These are phyloP conservation scores for Corapipo altera DNA, from an alignment of 2,113 vertebrate species.

Conservation along the genomic window DNA sequence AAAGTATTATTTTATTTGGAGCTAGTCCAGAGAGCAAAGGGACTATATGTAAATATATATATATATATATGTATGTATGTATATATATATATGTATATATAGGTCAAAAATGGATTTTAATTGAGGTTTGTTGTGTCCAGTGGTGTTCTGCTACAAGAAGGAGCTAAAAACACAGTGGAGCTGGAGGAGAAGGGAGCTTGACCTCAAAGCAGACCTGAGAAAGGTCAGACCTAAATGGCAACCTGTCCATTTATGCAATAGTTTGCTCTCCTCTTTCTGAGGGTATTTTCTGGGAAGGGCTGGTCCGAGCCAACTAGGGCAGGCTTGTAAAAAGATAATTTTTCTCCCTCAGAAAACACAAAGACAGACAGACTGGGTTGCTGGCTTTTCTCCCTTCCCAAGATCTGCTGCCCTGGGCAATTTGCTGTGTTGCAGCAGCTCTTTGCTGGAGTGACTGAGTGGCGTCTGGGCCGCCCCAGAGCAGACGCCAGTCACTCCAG, in stretches of 20 bases:
- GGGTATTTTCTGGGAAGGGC: conserved; percentile 63
- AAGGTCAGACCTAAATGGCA: conserved; percentile 54
- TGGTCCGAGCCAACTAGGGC: conserved; percentile 58
- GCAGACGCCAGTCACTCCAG: conserved; percentile 63
- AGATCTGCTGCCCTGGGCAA: conserved; percentile 69
- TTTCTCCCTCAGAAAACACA: conserved; percentile 59
- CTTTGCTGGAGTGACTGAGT: conserved; percentile 52
- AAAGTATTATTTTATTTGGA: background rate
- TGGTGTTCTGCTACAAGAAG: background rate
- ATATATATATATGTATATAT: background rate
- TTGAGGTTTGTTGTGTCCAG: background rate
- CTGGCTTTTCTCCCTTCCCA: conserved; percentile 54
- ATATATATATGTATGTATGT: background rate
- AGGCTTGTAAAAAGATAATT: conserved; percentile 58
- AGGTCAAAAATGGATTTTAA: background rate
- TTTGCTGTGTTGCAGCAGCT: conserved; percentile 64
- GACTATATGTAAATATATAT: background rate
- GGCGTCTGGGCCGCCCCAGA: conserved; percentile 58
- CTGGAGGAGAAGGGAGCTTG: background rate
- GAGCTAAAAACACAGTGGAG: background rate
- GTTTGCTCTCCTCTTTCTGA: conserved; percentile 60
- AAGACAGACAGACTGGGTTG: conserved; percentile 62
- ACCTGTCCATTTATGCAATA: conserved; percentile 27
- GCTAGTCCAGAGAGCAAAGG: background rate
- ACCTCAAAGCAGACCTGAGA: conserved; percentile 35